A percentile compares a stretch with the other conserved stretches of the same genome.
These are phyloP conservation scores for Catajapyx aquilonaris DNA, from an alignment of 1,140 invertebrate species.

Conservation along the genomic window DNA sequence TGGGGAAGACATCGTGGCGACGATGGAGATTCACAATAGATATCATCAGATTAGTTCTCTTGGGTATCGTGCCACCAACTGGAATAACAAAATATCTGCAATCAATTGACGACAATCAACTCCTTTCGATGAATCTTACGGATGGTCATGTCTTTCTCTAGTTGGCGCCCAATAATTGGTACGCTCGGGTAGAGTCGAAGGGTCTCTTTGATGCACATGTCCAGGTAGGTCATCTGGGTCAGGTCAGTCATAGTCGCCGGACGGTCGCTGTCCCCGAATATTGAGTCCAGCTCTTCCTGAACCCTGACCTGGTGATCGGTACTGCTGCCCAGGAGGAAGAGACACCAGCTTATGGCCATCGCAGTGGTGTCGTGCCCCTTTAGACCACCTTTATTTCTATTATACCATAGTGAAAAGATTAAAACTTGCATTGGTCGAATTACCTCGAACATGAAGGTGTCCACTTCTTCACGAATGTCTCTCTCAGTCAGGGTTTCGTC, in stretches of 20 bases:
- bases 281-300: conserved; percentile 17
- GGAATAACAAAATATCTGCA: no score
- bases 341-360: conserved; percentile 27
- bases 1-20: conserved; percentile 27
- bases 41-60: conserved; percentile 23
- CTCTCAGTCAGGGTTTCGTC: conserved; percentile 34
- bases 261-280: conserved; percentile 15
- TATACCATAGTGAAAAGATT: no score
- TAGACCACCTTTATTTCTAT: no score
- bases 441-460: conserved; percentile 56
- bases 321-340: conserved; percentile 29
- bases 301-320: conserved; percentile 18
- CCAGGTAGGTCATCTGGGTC: conserved; percentile 31
- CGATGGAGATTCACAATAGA: conserved; percentile 33
- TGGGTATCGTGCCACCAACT: conserved; percentile 17
- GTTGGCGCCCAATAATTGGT: conserved; percentile 27
- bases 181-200: conserved; percentile 37
- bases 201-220: conserved; percentile 37
- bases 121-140: no score
- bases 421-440: conserved; percentile 16
- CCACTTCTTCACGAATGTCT: conserved; percentile 45
- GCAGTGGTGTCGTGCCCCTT: conserved; percentile 43
- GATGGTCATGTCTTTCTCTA: conserved; percentile 21
- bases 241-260: conserved; percentile 23
- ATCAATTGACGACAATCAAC: no score